phyloP scores from a whole-genome alignment of 2,888 invertebrate genomes.

The Macrosiphum euphorbiae region DNA sequence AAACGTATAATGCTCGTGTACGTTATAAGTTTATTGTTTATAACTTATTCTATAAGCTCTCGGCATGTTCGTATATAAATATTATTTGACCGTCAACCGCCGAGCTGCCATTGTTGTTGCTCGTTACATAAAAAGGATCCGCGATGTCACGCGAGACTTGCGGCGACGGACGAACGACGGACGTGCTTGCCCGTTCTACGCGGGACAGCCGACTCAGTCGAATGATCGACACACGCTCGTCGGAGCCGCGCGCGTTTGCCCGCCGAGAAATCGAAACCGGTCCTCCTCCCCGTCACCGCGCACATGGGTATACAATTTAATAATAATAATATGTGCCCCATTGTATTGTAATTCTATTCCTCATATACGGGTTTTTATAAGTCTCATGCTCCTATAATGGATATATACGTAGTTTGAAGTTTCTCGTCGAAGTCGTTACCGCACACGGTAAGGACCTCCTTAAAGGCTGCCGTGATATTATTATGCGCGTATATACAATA shows the following conservation, averaged over 20 bases:
- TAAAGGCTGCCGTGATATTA: slow-evolving; percentile 17
- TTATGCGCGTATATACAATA: not conserved
- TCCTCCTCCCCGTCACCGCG: not conserved
- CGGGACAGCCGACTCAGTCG: slow-evolving; percentile 13
- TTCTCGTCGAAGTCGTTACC: slow-evolving; percentile 18
- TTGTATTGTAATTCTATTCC: slow-evolving; percentile 61
- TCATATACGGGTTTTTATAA: slow-evolving; percentile 33
- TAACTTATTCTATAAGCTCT: slow-evolving; percentile 3
- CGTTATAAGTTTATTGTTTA: not conserved
- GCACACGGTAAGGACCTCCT: slow-evolving; percentile 39
- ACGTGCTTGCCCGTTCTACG: not conserved
- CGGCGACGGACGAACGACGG: not conserved
- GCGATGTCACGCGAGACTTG: slow-evolving; percentile 18
- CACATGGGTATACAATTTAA: slow-evolving; percentile 7
- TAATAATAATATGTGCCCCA: slow-evolving; percentile 31
- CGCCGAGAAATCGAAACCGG: slow-evolving; percentile 39
- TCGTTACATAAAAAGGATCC: slow-evolving; percentile 33
- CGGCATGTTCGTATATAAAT: not conserved
- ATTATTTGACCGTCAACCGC: not conserved
- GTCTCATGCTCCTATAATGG: slow-evolving; percentile 3
- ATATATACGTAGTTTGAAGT: not conserved
- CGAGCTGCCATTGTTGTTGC: slow-evolving; percentile 32
- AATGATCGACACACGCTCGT: slow-evolving; percentile 61
- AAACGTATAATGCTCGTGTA: not conserved
- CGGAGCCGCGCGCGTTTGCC: slow-evolving; percentile 8